Evolutionary conservation across 2,113 vertebrate species (phyloP).

Genomic region (Fulica atra): DNA sequence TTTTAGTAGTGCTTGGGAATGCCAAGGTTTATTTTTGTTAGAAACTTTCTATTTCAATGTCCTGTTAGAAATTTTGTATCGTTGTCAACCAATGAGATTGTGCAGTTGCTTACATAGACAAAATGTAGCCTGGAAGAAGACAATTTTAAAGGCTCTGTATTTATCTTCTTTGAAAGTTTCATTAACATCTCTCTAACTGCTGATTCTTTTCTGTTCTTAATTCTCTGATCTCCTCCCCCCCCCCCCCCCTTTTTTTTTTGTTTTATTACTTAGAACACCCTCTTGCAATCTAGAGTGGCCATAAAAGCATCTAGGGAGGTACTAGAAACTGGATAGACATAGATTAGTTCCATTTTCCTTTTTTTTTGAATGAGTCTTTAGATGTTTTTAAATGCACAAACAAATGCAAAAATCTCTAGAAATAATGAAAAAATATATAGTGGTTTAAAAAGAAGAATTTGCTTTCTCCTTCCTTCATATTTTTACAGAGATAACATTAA

Average conservation of each 20-base stretch:
- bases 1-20: neutral
- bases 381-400: neutral
- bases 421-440: neutral
- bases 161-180: neutral
- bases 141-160: neutral
- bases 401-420: neutral
- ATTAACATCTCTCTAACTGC: neutral
- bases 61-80: neutral
- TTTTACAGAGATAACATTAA: neutral
- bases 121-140: neutral
- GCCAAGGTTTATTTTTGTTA: slow-evolving; percentile 18
- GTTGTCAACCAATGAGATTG: neutral
- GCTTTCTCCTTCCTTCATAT: neutral
- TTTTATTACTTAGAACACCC: neutral
- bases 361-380: neutral
- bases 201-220: neutral
- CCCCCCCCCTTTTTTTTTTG: neutral
- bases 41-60: slow-evolving; percentile 32
- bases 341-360: neutral
- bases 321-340: neutral
- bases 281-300: neutral
- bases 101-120: neutral
- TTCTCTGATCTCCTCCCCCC: neutral
- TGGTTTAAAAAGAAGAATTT: neutral
- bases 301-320: neutral